Percentiles rank a stretch among this genome's conserved stretches.
These are phyloP conservation scores for Caenorhabditis sp. DNA, from an alignment of 2,888 invertebrate species.

Conservation along the genomic window DNA sequence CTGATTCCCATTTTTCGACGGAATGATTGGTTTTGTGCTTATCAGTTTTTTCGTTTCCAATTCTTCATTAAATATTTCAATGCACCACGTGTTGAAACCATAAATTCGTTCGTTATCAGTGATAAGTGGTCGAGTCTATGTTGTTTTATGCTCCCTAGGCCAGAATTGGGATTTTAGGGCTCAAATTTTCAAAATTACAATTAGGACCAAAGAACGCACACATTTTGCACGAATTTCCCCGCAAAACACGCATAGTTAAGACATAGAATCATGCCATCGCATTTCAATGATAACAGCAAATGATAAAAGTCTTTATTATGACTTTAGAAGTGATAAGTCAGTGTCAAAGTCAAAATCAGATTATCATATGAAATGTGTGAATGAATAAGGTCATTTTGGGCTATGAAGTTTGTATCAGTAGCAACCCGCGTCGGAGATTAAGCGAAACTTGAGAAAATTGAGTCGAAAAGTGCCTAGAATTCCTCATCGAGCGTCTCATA, in stretches of 20 bases:
- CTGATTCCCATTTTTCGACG: conserved; percentile 38
- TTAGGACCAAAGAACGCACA: background rate
- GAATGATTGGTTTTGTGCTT: too few species aligned
- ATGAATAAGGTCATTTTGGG: background rate
- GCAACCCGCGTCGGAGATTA: conserved; percentile 12
- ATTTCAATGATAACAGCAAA: background rate
- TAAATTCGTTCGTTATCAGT: conserved; percentile 9
- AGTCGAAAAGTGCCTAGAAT: conserved; percentile 8
- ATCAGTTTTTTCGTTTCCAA: too few species aligned
- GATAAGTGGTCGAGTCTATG: conserved; percentile 15
- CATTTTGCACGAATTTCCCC: too few species aligned
- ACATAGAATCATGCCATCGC: conserved; percentile 20
- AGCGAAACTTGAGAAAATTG: background rate
- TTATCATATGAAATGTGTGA: background rate
- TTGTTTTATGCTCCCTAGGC: background rate
- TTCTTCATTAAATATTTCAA: conserved; percentile 32
- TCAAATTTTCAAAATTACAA: background rate
- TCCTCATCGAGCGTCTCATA: conserved; percentile 56
- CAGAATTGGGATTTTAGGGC: background rate
- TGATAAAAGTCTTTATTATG: conserved; percentile 36
- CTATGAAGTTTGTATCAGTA: background rate
- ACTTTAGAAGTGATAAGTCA: conserved; percentile 38
- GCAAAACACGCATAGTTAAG: conserved; percentile 34
- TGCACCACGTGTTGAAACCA: conserved; percentile 46
- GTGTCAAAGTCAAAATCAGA: conserved; percentile 47